These are phyloP conservation scores for Anneissia japonica DNA, from an alignment of 35 echinoderm and acorn worm species.

Conservation along the genomic window DNA sequence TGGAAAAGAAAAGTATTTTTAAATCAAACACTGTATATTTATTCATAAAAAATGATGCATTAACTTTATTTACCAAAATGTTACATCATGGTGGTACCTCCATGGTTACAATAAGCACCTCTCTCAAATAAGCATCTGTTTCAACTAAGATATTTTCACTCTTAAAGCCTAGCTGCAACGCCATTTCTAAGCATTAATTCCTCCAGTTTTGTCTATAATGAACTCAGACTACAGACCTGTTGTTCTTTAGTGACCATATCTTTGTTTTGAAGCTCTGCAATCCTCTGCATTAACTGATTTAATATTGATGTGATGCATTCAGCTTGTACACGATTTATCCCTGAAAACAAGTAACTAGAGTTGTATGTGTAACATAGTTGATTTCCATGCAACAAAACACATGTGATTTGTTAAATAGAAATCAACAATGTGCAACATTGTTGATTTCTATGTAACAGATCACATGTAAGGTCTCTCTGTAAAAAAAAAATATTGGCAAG, in stretches of 20 bases:
- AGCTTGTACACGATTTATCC: constrained; percentile 33
- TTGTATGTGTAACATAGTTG: background rate
- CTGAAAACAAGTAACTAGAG: constrained; percentile 7
- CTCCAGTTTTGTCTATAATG: background rate
- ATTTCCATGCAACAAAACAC: background rate
- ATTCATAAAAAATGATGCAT: too few species aligned
- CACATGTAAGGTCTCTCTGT: constrained; percentile 17
- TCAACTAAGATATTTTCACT: too few species aligned
- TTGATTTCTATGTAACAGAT: constrained; percentile 16
- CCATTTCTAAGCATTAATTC: background rate
- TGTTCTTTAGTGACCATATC: constrained; percentile 55
- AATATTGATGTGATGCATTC: constrained; percentile 56
- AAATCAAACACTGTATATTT: background rate
- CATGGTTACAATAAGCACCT: too few species aligned
- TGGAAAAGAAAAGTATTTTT: background rate
- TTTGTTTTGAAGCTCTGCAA: constrained; percentile 30
- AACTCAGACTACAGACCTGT: constrained; percentile 24
- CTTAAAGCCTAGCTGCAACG: too few species aligned
- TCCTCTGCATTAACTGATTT: constrained; percentile 33
- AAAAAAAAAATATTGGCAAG: constrained; percentile 41
- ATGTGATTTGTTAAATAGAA: background rate
- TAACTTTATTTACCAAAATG: too few species aligned
- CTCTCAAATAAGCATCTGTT: too few species aligned
- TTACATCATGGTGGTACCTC: too few species aligned
- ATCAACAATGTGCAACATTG: background rate